Conservation (phyloP, 2,888 invertebrate species). For the Camponotus fellah region DNA sequence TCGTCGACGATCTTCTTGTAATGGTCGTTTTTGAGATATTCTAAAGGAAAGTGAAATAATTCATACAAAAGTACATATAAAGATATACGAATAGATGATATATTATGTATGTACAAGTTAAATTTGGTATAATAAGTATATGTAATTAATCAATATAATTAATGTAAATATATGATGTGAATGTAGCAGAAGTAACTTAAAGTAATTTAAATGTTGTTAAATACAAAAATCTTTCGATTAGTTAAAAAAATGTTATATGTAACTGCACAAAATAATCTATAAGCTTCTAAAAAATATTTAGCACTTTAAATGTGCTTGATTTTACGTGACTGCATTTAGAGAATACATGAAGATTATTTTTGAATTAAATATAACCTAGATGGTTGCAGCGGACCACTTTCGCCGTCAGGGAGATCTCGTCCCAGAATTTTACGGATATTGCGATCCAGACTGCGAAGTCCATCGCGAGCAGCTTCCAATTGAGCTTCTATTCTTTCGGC, state of each 20-base stretch:
- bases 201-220: not conserved
- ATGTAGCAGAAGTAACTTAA: not conserved
- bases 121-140: not conserved
- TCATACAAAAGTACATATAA: slow-evolving; percentile 4
- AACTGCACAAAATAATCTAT: not conserved
- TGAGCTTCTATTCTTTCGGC: slow-evolving; percentile 83
- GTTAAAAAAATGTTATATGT: not conserved
- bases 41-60: slow-evolving; percentile 66
- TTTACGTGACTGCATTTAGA: not conserved
- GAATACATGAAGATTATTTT: slow-evolving; percentile 8
- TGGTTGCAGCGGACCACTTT: slow-evolving; percentile 80
- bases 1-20: slow-evolving; percentile 83
- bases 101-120: not conserved
- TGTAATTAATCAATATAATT: not conserved
- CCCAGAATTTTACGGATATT: slow-evolving; percentile 85
- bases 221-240: not conserved
- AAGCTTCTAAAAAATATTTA: not conserved
- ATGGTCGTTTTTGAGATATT: slow-evolving; percentile 80
- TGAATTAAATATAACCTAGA: slow-evolving; percentile 64
- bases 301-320: not conserved
- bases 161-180: not conserved
- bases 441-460: slow-evolving; percentile 82
- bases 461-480: slow-evolving; percentile 84
- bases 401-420: slow-evolving; percentile 84
- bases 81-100: not conserved